Percentiles rank a stretch among this genome's conserved stretches.
Evolutionary conservation across 2,888 invertebrate species (phyloP).

Genomic region (Nebria brevicollis): DNA sequence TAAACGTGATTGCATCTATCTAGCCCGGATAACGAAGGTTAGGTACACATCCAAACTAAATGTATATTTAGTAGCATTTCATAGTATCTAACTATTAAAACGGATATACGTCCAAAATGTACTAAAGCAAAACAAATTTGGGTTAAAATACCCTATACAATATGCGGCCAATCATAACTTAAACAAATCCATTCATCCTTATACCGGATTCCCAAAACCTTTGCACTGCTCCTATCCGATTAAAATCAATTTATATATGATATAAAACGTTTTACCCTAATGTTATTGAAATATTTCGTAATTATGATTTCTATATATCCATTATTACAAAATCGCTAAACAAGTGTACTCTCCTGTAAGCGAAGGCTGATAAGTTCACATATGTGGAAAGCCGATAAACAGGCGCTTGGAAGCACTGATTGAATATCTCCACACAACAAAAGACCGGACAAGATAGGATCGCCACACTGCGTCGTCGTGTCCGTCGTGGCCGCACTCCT

Average conservation of each 20-base stretch:
- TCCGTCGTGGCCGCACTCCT: background rate
- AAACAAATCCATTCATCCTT: background rate
- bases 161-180: too few species aligned
- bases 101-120: background rate
- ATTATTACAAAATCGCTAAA: too few species aligned
- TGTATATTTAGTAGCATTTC: background rate
- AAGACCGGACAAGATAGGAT: background rate
- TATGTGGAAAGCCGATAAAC: conserved; percentile 8
- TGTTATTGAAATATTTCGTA: too few species aligned
- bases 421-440: conserved; percentile 2
- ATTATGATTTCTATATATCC: too few species aligned
- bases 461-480: background rate
- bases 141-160: background rate
- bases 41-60: background rate
- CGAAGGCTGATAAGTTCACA: background rate
- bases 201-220: too few species aligned
- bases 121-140: background rate
- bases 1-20: background rate
- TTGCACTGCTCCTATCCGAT: too few species aligned
- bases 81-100: background rate
- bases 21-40: background rate
- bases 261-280: too few species aligned
- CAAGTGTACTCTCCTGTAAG: too few species aligned
- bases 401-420: background rate
- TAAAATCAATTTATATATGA: too few species aligned